A percentile compares a stretch with the other conserved stretches of the same genome.
Conservation (phyloP, 2,113 vertebrate species). For the Boleophthalmus pectinirostris region DNA sequence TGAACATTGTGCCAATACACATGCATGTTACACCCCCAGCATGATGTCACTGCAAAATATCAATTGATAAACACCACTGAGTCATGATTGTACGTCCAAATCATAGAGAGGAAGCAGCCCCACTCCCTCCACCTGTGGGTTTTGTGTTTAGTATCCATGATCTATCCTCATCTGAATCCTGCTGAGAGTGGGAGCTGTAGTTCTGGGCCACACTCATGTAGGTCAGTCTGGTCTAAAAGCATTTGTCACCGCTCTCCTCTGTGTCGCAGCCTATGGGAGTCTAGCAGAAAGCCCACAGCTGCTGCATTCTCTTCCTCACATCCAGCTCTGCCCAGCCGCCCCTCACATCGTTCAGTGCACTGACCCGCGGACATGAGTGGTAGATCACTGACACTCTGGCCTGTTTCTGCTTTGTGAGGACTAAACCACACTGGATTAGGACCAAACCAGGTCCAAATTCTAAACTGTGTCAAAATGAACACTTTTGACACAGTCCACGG, state of each 20-base stretch:
- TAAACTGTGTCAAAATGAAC: not conserved
- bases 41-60: no score
- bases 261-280: conserved; percentile 37
- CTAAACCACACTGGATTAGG: not conserved
- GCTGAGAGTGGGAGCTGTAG: conserved; percentile 46
- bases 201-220: conserved; percentile 61
- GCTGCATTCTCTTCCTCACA: conserved; percentile 48
- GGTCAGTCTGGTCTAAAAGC: conserved; percentile 45
- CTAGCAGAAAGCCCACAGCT: conserved; percentile 51
- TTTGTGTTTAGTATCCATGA: conserved; percentile 50
- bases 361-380: not conserved
- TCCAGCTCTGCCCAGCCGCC: not conserved
- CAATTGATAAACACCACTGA: not conserved
- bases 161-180: conserved; percentile 51
- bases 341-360: conserved; percentile 1
- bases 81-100: not conserved
- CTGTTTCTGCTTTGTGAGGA: not conserved
- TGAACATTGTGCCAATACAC: no score
- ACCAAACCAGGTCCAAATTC: not conserved
- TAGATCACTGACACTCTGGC: not conserved
- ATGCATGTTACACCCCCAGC: no score
- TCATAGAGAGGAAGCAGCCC: not conserved
- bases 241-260: conserved; percentile 42
- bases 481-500: no score
- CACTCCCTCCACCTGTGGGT: conserved; percentile 44